Base-by-base conservation (phyloP, 1,140 invertebrate species). In the Gyrodactylus bullatarudis region DNA sequence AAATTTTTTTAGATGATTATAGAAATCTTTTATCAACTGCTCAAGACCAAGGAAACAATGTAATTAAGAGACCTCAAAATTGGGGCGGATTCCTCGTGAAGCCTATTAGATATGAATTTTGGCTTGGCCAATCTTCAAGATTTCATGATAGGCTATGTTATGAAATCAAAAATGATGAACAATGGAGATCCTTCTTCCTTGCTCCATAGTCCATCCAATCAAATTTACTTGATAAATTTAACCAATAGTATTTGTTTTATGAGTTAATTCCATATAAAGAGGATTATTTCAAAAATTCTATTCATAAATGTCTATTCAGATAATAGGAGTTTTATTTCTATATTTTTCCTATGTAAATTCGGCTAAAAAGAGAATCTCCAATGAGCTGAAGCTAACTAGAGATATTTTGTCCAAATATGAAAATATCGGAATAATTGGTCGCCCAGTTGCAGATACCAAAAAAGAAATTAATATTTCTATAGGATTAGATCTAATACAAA, bases 401-500 rank as follows among this genome's bases (percentile, higher is more conserved):
- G 26, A 73, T 23, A 23, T 73, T 16, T 23, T 73, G 8, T 27
- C 21, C 26, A 21, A n/a, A 24, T 73, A 73, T 26, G 23, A 69
- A 69, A 69, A 54, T 1, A 25, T 68, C 20, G 72, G 72, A 68
- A 23, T 73, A 24, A 68, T 73, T 68, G 72, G 72, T 20, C 69
- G 76, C 74, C 75, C 25, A 75, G 23, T 73, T 70, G 34, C 74
- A 2, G 68, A 68, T 21, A 26, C 16, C 23, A 26, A 26, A 19
- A n/a, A 68, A 1, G 0, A 76, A 54, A 68, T 75, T 25, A 21
- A 34, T 1, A 73, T 76, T n/a, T 23, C 54, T 21, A 76, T 74
- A 70, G 71, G 73, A 16, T 68, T 76, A 0, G 74, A 72, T 71
- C 72, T 76, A 1, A 74, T 76, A 8, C 76, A 76, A 70, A 76